Evolutionary conservation across 1,140 invertebrate species (phyloP).

Genomic region (Calephelis virginiensis): DNA sequence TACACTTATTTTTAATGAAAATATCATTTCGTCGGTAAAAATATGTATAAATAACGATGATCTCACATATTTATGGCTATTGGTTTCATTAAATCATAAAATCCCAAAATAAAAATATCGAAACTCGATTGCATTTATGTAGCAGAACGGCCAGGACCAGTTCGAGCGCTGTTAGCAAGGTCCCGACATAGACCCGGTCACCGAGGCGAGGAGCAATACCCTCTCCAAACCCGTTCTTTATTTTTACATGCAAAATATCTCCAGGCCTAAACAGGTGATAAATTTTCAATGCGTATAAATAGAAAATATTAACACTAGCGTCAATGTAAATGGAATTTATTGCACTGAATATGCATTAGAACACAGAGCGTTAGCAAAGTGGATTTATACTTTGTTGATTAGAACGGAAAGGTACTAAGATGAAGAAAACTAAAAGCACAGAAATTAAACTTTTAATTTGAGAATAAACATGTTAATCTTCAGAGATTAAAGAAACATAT

Average conservation of each 20-base stretch:
- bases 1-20: no score
- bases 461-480: no score
- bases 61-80: no score
- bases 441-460: no score
- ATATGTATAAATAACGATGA: no score
- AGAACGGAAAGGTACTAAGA: no score
- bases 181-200: conserved; percentile 54
- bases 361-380: background rate
- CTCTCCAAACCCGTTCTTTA: conserved; percentile 37
- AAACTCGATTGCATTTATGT: conserved; percentile 10
- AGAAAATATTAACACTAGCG: conserved; percentile 14
- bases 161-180: conserved; percentile 55
- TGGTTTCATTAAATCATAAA: background rate
- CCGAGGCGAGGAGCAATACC: conserved; percentile 37
- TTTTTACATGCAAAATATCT: conserved; percentile 39
- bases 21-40: no score
- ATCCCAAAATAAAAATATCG: background rate
- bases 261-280: conserved; percentile 28
- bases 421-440: no score
- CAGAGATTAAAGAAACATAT: no score
- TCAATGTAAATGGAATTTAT: conserved; percentile 22
- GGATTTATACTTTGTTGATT: background rate
- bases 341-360: conserved; percentile 6
- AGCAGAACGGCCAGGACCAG: conserved; percentile 39
- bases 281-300: conserved; percentile 26